Evolutionary conservation across 35 echinoderm and acorn worm genomes (phyloP).

Genomic region (Hemicentrotus pulcherrimus): DNA sequence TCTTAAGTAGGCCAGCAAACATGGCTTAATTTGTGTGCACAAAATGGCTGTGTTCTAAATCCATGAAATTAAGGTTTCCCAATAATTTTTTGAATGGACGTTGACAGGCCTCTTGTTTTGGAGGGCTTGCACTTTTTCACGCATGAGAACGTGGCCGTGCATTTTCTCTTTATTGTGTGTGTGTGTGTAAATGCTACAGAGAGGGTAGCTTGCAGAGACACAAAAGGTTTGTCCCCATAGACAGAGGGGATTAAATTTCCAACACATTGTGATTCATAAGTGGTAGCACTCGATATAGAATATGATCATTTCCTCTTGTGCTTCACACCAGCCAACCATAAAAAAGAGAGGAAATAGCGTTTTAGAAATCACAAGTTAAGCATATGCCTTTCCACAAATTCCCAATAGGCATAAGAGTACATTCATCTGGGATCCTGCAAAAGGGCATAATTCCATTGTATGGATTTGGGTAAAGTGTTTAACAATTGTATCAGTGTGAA

Average conservation of each 20-base stretch:
- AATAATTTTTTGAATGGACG: conserved; percentile 24
- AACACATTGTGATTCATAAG: conserved; percentile 42
- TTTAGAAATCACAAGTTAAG: conserved; percentile 9
- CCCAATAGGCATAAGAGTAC: conserved; percentile 8
- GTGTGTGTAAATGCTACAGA: not conserved
- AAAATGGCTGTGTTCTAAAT: conserved; percentile 30
- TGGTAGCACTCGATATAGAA: conserved; percentile 37
- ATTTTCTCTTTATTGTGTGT: conserved; percentile 1
- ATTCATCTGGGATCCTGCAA: not conserved
- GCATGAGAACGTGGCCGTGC: not conserved
- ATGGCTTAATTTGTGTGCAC: conserved; percentile 36
- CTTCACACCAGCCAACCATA: not conserved
- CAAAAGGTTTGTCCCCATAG: conserved; percentile 19
- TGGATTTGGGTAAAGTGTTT: not conserved
- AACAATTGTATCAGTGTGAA: not conserved
- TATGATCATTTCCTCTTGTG: conserved; percentile 39
- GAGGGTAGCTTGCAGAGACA: not conserved
- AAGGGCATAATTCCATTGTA: not conserved
- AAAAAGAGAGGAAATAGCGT: not conserved
- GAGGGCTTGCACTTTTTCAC: conserved; percentile 27
- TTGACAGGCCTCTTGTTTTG: not conserved
- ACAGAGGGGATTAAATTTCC: conserved; percentile 1
- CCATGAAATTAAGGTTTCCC: conserved; percentile 38
- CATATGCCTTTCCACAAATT: not conserved
- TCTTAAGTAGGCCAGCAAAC: conserved; percentile 42